Evolutionary conservation across 2,888 invertebrate genomes (phyloP), one percentile per base, ranked within the genome.

Genomic region (Dichetophora obliterata): DNA sequence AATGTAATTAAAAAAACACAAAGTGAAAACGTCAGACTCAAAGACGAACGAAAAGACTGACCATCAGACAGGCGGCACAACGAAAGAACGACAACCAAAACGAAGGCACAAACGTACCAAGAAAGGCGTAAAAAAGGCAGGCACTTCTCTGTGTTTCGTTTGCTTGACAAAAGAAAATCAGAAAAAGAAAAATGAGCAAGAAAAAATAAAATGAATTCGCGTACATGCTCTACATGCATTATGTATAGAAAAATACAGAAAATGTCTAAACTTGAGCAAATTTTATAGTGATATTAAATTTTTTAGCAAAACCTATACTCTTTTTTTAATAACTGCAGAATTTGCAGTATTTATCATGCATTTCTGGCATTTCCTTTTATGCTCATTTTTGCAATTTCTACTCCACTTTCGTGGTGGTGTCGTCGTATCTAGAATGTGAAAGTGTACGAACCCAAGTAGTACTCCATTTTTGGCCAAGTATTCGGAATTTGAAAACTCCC

Each of bases 391-490:
- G n/a, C 14, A 31, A 63, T 63, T 63, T 24, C 27, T 63, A 63
- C 5, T 63, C 63, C 63, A 63, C 63, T 63, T 31, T 22, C 43
- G 65, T 43, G 59, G 24, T 69, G 8, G 48, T 34, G 52, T 34
- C 54, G 59, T 63, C n/a, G 16, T 5, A 27, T n/a, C 54, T 54
- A 22, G 54, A 70, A 71, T 72, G 59, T 48, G 63, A 78, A 75
- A 70, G 77, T 81, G 80, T 81, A 82, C 87, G 83, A 86, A 87
- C 87, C 87, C 84, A 86, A 82, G 84, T 85, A 86, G 82, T 87
- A 87, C 84, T 87, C 87, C 82, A 82, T 82, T 78, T 80, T 82
- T 76, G 24, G 43, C 43, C 70, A 43, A 31, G 63, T 75, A 50
- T 57, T 73, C 77, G 75, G 31, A 71, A 72, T 48, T 50, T 66